Conservation (phyloP, 1,140 invertebrate species). For the Zaprionus gabonicus region DNA sequence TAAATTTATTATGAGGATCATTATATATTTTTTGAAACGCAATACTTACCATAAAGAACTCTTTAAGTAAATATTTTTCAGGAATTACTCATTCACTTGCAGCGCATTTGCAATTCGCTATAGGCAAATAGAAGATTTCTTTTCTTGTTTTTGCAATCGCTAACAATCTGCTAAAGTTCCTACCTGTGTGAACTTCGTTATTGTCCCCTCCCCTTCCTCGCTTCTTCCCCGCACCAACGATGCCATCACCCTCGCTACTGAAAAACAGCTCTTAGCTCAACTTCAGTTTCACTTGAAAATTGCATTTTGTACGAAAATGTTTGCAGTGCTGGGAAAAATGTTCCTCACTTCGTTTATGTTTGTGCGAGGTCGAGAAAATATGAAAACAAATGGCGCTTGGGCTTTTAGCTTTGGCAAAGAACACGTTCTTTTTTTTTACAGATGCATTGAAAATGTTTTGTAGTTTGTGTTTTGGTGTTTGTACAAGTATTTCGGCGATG, state of each 20-base stretch:
- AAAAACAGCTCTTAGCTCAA: conserved; percentile 35
- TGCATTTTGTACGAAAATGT: conserved; percentile 76
- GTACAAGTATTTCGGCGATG: conserved; percentile 8
- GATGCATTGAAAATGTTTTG: conserved; percentile 15
- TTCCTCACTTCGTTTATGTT: conserved; percentile 27
- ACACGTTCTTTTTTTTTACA: conserved; percentile 52
- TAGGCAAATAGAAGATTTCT: background rate
- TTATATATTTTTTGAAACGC: too few relatives aligned
- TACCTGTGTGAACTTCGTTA: conserved; percentile 24
- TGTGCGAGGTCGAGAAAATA: conserved; percentile 44
- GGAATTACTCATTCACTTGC: background rate
- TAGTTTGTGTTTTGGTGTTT: conserved; percentile 1
- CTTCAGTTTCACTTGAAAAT: conserved; percentile 74
- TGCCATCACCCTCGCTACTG: conserved; percentile 2
- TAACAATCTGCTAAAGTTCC: conserved; percentile 74
- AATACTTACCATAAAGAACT: background rate
- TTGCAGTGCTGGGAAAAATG: conserved; percentile 44
- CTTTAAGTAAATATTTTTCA: background rate
- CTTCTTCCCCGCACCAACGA: background rate
- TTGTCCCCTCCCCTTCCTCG: background rate
- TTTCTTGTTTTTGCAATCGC: conserved; percentile 52
- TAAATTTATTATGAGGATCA: too few relatives aligned
- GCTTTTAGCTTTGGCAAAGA: conserved; percentile 56
- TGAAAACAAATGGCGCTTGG: conserved; percentile 75
- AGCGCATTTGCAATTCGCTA: conserved; percentile 28